Conservation (phyloP, 92 coral and sea anemone genomes). For the Epizoanthus stellaris region DNA sequence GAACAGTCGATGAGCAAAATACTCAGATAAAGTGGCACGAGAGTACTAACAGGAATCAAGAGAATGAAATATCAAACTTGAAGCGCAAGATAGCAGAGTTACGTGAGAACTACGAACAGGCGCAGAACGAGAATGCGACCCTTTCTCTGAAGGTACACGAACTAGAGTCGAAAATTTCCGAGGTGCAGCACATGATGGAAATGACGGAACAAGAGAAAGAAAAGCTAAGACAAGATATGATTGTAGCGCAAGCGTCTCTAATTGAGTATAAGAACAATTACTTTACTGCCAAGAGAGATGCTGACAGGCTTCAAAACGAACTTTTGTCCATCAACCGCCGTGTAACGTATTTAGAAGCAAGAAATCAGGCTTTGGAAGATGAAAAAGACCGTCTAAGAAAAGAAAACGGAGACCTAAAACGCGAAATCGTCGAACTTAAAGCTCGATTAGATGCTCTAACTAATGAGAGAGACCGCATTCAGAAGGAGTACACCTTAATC, state of each 20-base stretch:
- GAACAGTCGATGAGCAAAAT: constrained; percentile 76
- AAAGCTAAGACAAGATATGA: constrained; percentile 83
- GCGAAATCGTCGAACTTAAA: constrained; percentile 83
- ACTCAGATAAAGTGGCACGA: constrained; percentile 95
- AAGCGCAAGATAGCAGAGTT: constrained; percentile 74
- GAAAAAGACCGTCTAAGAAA: constrained; percentile 91
- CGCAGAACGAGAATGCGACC: constrained; percentile 77
- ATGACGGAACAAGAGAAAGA: constrained; percentile 84
- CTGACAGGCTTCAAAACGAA: constrained; percentile 92
- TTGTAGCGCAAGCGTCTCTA: constrained; percentile 65
- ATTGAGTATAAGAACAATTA: constrained; percentile 87
- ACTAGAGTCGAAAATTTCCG: constrained; percentile 79
- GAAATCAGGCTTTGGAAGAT: constrained; percentile 79
- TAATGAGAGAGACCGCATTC: constrained; percentile 85
- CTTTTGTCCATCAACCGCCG: constrained; percentile 81
- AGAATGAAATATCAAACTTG: constrained; percentile 81
- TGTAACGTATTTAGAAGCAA: constrained; percentile 79
- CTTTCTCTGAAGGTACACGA: constrained; percentile 84
- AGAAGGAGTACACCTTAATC: constrained; percentile 73
- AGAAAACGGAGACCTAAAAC: constrained; percentile 74
- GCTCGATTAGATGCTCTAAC: constrained; percentile 83
- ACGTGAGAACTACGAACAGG: constrained; percentile 86
- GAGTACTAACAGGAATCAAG: constrained; percentile 72
- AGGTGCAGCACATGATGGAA: constrained; percentile 80
- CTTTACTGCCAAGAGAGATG: constrained; percentile 79